Base-by-base conservation (phyloP, 2,888 invertebrate genomes). In the Calameuta idolon region DNA sequence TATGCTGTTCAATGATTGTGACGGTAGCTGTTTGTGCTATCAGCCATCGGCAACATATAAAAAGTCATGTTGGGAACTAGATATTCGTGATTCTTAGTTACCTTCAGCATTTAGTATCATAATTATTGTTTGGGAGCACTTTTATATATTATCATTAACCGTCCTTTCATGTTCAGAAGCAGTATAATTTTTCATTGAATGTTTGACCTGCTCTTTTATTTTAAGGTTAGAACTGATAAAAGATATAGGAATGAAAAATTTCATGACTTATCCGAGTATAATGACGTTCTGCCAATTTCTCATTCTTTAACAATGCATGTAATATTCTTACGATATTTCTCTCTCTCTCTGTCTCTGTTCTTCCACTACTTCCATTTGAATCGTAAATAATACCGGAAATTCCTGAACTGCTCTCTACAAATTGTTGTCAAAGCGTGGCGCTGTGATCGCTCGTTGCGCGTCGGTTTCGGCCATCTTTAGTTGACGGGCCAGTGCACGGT, bases 381-480 rank as follows among this genome's bases (percentile, higher is more conserved):
- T 55, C 55, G 23, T 23, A 23, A 55, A 23, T 55, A 55, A 55
- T 55, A 55, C 55, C 55, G 55, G 55, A 55, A 55, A 9, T 23
- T 55, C 55, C 55, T 55, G 55, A 55, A 55, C 55, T 5, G 55
- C 23, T 55, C 55, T 55, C 23, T 55, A 23, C 1, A 55, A 55
- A 55, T 55, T 23, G 55, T 55, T 55, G 55, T 55, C 55, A 23
- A 55, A 55, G 55, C 9, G 55, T 9, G 55, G 55, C 55, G 55
- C 55, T 55, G 55, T 1, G 9, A 55, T 55, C 55, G 55, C 31
- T 31, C 71, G 81, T 75, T 81, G 83, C 86, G 88, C 87, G 87
- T 87, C 87, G 82, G 76, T 83, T 83, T 83, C 83, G 85, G 86
- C 89, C 89, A 89, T 88, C 85, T 88, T 89, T 87, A 85, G 84